Conservation (phyloP, 2,888 invertebrate genomes). For the Bimastos eiseni region DNA sequence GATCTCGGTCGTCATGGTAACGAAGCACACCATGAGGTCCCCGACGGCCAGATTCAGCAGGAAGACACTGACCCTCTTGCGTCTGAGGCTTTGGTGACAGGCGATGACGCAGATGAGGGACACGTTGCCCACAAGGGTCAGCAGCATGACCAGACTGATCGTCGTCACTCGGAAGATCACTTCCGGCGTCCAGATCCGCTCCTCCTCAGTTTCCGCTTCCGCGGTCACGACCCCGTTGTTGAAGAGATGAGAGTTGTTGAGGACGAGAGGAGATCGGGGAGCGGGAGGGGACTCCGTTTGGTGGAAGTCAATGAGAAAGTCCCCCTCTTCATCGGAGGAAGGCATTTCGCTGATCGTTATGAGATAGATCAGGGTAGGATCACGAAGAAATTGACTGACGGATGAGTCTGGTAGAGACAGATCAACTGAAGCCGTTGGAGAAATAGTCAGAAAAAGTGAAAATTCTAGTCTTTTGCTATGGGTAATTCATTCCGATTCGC, state of each 20-base stretch:
- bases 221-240: too few species aligned
- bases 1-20: constrained; percentile 63
- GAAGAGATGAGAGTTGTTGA: too few species aligned
- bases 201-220: neutral
- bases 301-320: neutral
- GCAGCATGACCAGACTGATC: constrained; percentile 54
- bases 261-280: too few species aligned
- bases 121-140: constrained; percentile 61
- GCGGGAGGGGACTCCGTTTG: neutral
- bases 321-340: neutral
- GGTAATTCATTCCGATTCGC: too few species aligned
- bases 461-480: too few species aligned
- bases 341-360: neutral
- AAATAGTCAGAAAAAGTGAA: too few species aligned
- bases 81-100: constrained; percentile 55
- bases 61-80: constrained; percentile 62
- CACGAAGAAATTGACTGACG: too few species aligned
- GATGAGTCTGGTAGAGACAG: too few species aligned
- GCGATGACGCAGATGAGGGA: constrained; percentile 57
- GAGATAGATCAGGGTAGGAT: neutral
- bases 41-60: constrained; percentile 63
- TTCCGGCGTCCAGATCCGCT: constrained; percentile 34
- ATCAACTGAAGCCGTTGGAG: too few species aligned
- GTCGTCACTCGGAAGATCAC: constrained; percentile 41
- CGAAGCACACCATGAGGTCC: constrained; percentile 61